Base-by-base conservation (phyloP, 2,888 invertebrate species). In the Eumacrocentrus americanus region DNA sequence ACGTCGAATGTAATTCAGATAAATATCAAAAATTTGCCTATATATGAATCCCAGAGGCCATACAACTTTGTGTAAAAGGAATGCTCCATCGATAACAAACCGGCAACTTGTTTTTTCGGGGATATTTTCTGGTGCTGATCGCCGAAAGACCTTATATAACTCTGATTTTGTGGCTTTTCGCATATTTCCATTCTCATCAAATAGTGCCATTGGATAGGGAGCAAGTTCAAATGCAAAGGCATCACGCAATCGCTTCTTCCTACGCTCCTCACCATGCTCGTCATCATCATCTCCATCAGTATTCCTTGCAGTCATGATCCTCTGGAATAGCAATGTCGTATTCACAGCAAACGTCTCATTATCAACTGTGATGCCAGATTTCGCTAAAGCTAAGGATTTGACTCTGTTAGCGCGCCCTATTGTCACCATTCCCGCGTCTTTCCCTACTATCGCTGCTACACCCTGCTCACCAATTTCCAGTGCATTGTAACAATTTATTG, bases 401-500 rank as follows among this genome's bases (percentile, higher is more conserved):
- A 65, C 62, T 60, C 61, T 34, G 42, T 55, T 4, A 40, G 7
- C 20, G 16, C n/a, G n/a, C 14, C 58, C 48, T 18, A 67, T 25
- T 35, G 44, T 42, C 16, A 60, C 47, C 25, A 64, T 58, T 0
- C 23, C 40, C 35, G 51, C 53, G 37, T 20, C 58, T 53, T 66
- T 59, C 2, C 62, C 67, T n/a, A 63, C 34, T 47, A 71, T 67
- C 14, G 9, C 25, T 44, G 35, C 25, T 42, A 68, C 63, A 5
- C 38, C 60, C 18, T 53, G 20, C 3, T 18, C 2, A 16, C 68
- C 70, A 14, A 40, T 48, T 57, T 67, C 65, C 9, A 63, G 2
- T 11, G 67, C 67, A 11, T 46, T 42, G 55, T 70, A 67, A 50
- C 67, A 70, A 40, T 71, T 63, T 11, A 67, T 63, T 1, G 18